Evolutionary conservation across 2,888 invertebrate genomes (phyloP).

Genomic region (Cetonia aurata): DNA sequence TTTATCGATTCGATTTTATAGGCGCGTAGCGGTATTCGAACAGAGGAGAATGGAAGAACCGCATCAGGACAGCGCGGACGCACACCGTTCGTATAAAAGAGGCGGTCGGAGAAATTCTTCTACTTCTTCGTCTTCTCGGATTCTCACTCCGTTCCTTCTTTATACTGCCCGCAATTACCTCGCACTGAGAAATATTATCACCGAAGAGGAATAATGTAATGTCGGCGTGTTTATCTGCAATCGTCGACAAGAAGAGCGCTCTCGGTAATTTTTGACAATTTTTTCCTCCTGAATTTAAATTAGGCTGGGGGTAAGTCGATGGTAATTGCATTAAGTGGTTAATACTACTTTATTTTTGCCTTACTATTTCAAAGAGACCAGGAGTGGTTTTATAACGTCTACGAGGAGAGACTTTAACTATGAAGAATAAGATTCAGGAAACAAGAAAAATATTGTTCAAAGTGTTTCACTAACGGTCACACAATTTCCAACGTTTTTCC

Average conservation of each 20-base stretch:
- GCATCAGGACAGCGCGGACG: constrained; percentile 25
- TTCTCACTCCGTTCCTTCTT: constrained; percentile 17
- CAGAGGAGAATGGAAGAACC: constrained; percentile 23
- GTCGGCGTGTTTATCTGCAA: constrained; percentile 34
- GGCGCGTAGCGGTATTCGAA: constrained; percentile 38
- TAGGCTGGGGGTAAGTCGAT: neutral
- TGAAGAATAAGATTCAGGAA: too few relatives aligned
- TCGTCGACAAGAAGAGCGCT: constrained; percentile 15
- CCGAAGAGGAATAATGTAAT: constrained; percentile 34
- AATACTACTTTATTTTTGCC: neutral
- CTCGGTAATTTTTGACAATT: constrained; percentile 31
- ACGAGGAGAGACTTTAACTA: too few relatives aligned
- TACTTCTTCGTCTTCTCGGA: constrained; percentile 29
- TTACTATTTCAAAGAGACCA: too few relatives aligned
- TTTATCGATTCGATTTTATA: constrained; percentile 48
- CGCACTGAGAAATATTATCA: constrained; percentile 34
- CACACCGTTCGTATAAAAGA: neutral
- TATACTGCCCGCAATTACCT: constrained; percentile 32
- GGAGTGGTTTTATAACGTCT: too few relatives aligned
- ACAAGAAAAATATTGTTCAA: too few relatives aligned
- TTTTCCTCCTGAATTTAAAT: constrained; percentile 23
- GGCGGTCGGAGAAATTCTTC: constrained; percentile 36
- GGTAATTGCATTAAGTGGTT: neutral
- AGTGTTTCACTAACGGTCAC: too few relatives aligned
- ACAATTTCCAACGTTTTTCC: too few relatives aligned